Conservation (phyloP, 2,797 vertebrate species). For the Pseudotriccus pelzelni region DNA sequence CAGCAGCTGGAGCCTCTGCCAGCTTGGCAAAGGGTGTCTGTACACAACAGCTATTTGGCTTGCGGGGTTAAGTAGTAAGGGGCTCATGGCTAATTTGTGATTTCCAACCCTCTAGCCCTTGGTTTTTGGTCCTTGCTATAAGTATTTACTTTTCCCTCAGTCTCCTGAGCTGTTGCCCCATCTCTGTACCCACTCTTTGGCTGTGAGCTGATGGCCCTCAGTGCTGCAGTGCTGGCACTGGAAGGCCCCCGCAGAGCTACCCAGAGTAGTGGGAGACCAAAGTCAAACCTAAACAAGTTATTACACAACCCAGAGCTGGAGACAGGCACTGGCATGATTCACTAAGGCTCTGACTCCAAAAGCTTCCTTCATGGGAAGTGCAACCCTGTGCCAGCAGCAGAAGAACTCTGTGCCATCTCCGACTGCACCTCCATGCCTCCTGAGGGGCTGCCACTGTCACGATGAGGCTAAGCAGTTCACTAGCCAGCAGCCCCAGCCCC, state of each 20-base stretch:
- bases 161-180: neutral
- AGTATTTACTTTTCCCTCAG: rapidly evolving
- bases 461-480: neutral
- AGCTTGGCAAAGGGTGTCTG: rapidly evolving
- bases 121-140: neutral
- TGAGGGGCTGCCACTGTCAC: rapidly evolving
- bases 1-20: neutral
- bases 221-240: neutral
- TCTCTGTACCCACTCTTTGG: rapidly evolving
- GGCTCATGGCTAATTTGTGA: rapidly evolving
- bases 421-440: rapidly evolving
- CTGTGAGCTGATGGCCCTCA: neutral
- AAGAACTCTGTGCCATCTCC: neutral
- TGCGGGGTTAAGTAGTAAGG: neutral
- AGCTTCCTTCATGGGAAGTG: rapidly evolving
- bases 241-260: neutral
- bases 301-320: neutral
- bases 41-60: neutral
- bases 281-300: neutral
- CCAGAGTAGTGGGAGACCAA: neutral
- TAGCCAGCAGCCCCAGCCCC: neutral
- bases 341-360: neutral
- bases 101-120: neutral
- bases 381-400: neutral
- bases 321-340: neutral